Base-by-base conservation (phyloP, 2,797 vertebrate species). In the Melanotaenia nigrans region DNA sequence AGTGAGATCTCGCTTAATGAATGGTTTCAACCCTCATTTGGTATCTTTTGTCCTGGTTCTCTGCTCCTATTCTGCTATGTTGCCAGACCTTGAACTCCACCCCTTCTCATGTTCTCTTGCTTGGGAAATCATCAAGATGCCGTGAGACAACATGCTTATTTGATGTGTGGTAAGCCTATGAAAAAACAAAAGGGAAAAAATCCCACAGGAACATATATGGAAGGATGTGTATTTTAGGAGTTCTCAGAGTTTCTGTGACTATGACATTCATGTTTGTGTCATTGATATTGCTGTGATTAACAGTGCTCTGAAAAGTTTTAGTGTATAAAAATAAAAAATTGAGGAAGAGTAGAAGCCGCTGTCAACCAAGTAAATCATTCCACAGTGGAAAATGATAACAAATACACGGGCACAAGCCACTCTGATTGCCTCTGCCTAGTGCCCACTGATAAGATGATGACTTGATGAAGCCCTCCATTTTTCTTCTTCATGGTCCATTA, bases 21-120 rank as follows among this genome's bases (percentile, higher is more conserved):
- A 93, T 73, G 86, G 85, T 87, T 82, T 85, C 82, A 90, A 87
- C 75, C 81, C 70, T 85, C 77, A 73, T 75, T 77, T 42, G 20
- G 7, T 62, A 58, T 82, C 79, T 62, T 89, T 93, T 93, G 92
- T 93, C 68, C 78, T 10, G 36, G 58, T 73, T 81, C 78, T 53
- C 77, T 77, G 71, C 80, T 89, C 73, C 84, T 75, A 86, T 94
- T 93, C 87, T 81, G 25, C 65, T 71, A 45, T 35, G 28, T 25
- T 84, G 71, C 79, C 38, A 83, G 77, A 91, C 82, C 69, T 68
- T 84, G 78, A 90, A 83, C 87, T 89, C 90, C 90, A 88, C 90
- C 90, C 89, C 81, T 76, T 91, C 92, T 93, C 90, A 90, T 81
- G 84, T 93, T 93, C 83, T 66, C 74, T 45, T 70, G 60, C 61